Percentiles rank a stretch among this genome's conserved stretches.
Evolutionary conservation across 2,888 invertebrate genomes (phyloP).

Genomic region (Bimastos eiseni): DNA sequence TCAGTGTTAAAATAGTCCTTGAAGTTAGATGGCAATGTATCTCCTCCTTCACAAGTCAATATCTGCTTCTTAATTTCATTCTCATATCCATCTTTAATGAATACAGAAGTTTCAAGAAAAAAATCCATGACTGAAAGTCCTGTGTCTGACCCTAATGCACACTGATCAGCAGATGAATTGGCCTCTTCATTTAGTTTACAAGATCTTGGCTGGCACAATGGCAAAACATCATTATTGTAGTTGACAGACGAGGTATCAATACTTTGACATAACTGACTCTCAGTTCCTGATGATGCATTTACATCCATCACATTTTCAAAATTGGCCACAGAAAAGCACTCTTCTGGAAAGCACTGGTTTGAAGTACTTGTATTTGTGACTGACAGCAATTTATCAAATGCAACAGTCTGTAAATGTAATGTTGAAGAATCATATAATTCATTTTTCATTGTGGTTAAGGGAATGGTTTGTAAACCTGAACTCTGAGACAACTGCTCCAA

Average conservation of each 20-base stretch:
- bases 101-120: not conserved
- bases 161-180: not conserved
- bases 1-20: not conserved
- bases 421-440: not conserved
- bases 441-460: not conserved
- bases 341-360: not conserved
- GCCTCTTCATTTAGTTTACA: not conserved
- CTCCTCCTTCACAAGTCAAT: not conserved
- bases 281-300: not conserved
- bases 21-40: not conserved
- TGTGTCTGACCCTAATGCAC: conserved; percentile 1
- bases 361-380: not conserved
- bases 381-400: not conserved
- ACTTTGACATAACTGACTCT: not conserved
- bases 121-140: not conserved
- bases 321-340: not conserved
- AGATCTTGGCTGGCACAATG: not conserved
- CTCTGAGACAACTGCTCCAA: not conserved
- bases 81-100: not conserved
- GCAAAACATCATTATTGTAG: not conserved
- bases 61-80: not conserved
- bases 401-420: not conserved
- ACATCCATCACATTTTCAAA: conserved; percentile 13
- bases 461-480: not conserved
- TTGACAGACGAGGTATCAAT: not conserved